Evolutionary conservation across 2,888 invertebrate species (phyloP).

Genomic region (Lobophora halterata): DNA sequence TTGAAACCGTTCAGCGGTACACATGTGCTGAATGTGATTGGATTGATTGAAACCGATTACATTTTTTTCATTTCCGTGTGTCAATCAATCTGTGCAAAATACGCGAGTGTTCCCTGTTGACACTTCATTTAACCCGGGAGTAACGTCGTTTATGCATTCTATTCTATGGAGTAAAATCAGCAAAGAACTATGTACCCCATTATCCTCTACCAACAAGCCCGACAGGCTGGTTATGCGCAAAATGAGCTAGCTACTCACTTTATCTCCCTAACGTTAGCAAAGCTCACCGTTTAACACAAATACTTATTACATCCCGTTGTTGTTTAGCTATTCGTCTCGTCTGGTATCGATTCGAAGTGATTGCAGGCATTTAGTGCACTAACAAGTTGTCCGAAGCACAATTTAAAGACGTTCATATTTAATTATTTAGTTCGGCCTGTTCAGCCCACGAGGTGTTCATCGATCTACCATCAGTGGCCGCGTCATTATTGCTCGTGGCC

Average conservation of each 20-base stretch:
- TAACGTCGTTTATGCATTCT: too few relatives aligned
- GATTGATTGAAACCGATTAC: constrained; percentile 6
- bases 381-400: too few relatives aligned
- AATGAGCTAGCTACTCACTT: too few relatives aligned
- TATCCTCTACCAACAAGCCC: constrained; percentile 9
- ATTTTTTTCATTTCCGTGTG: not conserved
- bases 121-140: not conserved
- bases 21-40: too few relatives aligned
- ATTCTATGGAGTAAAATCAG: not conserved
- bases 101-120: not conserved
- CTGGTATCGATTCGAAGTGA: too few relatives aligned
- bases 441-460: too few relatives aligned
- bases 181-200: constrained; percentile 8
- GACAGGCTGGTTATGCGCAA: not conserved
- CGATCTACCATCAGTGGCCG: constrained; percentile 47
- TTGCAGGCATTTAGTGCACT: too few relatives aligned
- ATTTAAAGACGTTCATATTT: not conserved
- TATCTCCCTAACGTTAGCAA: too few relatives aligned
- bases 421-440: not conserved
- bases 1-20: too few relatives aligned
- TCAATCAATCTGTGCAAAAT: constrained; percentile 1
- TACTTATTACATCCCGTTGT: too few relatives aligned
- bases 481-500: constrained; percentile 51
- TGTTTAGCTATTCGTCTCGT: too few relatives aligned
- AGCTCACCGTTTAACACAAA: too few relatives aligned